Evolutionary conservation across 2,797 vertebrate species (phyloP).

Genomic region (Centropyge bicolor): DNA sequence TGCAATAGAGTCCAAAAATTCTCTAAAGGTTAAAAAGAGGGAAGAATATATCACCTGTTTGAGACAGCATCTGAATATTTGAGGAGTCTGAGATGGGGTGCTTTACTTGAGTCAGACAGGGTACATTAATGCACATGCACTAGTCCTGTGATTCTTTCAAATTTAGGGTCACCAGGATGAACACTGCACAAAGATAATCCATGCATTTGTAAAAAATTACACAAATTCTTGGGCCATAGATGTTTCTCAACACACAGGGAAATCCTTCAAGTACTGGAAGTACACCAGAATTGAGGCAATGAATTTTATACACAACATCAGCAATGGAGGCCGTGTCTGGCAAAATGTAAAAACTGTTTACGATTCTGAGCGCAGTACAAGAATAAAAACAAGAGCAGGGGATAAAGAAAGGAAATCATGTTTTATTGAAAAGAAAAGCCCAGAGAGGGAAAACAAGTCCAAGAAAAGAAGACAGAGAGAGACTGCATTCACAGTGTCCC

Average conservation of each 20-base stretch:
- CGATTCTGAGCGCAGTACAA: background rate
- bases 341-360: background rate
- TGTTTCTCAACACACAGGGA: background rate
- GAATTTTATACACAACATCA: background rate
- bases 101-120: background rate
- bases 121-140: background rate
- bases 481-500: background rate
- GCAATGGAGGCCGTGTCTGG: background rate
- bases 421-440: slow-evolving; percentile 30
- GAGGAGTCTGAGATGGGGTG: background rate
- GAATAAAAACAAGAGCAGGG: slow-evolving; percentile 6
- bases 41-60: background rate
- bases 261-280: background rate
- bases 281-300: background rate
- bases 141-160: background rate
- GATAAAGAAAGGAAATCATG: slow-evolving; percentile 4
- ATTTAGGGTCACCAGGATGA: background rate
- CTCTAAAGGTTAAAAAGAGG: background rate
- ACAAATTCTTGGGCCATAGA: background rate
- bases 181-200: too few species aligned
- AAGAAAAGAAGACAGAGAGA: slow-evolving; percentile 1
- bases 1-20: background rate
- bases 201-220: background rate
- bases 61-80: background rate
- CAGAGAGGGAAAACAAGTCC: background rate